These are phyloP conservation scores for Poeciliopsis presidionis DNA, from an alignment of 2,797 vertebrate species.

Conservation along the genomic window DNA sequence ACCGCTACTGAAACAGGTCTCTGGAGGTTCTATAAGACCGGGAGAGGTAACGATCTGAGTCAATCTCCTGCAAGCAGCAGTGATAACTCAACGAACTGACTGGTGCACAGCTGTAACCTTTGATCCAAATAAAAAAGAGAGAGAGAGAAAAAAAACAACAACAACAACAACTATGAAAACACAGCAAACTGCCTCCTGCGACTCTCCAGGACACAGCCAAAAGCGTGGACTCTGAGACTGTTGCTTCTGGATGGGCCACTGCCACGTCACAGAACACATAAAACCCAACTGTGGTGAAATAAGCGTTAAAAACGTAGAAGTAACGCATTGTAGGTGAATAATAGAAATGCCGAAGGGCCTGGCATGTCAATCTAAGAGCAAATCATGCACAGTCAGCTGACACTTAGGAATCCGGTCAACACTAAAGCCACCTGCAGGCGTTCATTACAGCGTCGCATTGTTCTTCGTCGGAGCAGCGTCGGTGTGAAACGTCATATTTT, in stretches of 20 bases:
- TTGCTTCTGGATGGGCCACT: neutral
- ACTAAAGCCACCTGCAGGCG: neutral
- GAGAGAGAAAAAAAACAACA: neutral
- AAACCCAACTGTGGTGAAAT: neutral
- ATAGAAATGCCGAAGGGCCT: neutral
- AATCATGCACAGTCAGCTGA: neutral
- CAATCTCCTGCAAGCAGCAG: conserved; percentile 6
- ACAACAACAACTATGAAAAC: neutral
- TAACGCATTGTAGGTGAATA: neutral
- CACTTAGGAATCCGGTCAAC: neutral
- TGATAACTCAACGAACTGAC: conserved; percentile 5
- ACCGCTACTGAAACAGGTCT: neutral
- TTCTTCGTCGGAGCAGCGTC: neutral
- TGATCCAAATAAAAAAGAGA: conserved; percentile 24
- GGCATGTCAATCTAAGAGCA: neutral
- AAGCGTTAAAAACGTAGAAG: neutral
- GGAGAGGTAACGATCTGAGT: neutral
- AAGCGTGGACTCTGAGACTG: neutral
- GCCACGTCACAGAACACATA: conserved; percentile 10
- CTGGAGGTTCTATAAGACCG: neutral
- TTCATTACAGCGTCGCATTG: fast-evolving
- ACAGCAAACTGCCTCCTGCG: neutral
- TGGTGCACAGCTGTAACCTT: conserved; percentile 29
- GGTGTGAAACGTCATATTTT: neutral
- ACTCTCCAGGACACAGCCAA: neutral